Conservation (phyloP, 2,888 invertebrate genomes). For the Apamea monoglypha region DNA sequence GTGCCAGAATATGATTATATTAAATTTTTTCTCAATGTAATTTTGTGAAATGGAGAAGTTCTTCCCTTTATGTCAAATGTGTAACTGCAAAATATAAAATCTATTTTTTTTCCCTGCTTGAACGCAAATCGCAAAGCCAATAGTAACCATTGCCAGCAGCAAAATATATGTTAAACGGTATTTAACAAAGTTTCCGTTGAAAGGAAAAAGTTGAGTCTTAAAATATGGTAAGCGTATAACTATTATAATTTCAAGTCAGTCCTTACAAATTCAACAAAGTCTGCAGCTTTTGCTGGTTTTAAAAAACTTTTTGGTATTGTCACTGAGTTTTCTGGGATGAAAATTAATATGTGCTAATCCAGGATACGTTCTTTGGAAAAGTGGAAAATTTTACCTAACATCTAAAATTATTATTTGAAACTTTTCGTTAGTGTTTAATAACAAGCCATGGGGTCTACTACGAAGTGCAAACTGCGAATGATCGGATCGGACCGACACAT, state of each 20-base stretch:
- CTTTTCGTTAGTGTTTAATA: not conserved
- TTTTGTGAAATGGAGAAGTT: not conserved
- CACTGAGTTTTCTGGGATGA: not conserved
- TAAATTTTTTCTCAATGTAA: not conserved
- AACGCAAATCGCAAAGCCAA: not conserved
- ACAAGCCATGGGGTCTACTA: no score
- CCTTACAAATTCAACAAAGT: slow-evolving; percentile 29
- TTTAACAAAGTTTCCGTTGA: slow-evolving; percentile 20
- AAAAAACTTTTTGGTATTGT: slow-evolving; percentile 32
- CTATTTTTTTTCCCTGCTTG: not conserved
- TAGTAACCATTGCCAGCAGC: not conserved
- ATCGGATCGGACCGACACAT: no score
- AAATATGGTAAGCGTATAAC: slow-evolving; percentile 51
- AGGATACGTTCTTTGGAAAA: not conserved
- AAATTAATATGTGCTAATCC: slow-evolving; percentile 34
- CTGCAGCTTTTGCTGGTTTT: slow-evolving; percentile 23
- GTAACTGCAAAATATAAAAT: not conserved
- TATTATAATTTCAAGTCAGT: slow-evolving; percentile 53
- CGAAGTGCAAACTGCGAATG: no score
- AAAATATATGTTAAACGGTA: slow-evolving; percentile 24
- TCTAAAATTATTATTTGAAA: not conserved
- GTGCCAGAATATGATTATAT: not conserved
- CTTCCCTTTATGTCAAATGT: not conserved
- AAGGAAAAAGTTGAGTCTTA: slow-evolving; percentile 29
- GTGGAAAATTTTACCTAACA: not conserved